A percentile compares a stretch with the other conserved stretches of the same genome.
phyloP scores from a whole-genome alignment of 23 tunicate species.

The Diplosoma virens region DNA sequence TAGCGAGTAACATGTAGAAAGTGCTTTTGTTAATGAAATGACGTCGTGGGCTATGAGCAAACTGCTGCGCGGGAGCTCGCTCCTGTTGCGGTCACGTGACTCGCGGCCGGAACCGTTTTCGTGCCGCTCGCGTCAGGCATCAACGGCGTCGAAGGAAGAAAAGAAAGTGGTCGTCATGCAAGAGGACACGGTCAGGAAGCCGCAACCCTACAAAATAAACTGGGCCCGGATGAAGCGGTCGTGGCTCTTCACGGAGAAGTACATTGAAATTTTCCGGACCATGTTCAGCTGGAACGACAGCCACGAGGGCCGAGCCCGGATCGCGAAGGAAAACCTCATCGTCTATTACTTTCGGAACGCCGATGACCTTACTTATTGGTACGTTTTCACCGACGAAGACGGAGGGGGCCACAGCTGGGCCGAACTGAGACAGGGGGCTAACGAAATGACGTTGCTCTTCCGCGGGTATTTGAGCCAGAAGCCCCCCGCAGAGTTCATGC shows the following conservation, averaged over 20 bases:
- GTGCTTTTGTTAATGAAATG: too few relatives aligned
- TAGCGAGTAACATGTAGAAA: too few relatives aligned
- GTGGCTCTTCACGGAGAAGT: slow-evolving; percentile 1
- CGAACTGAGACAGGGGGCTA: slow-evolving; percentile 58
- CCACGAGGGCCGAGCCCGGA: slow-evolving; percentile 13
- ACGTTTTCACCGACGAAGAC: slow-evolving; percentile 87
- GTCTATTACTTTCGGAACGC: slow-evolving; percentile 57
- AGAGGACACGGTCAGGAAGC: not conserved
- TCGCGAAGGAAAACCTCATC: slow-evolving; percentile 49
- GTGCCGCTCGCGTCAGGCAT: not conserved
- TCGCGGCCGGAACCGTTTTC: not conserved
- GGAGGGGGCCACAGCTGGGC: slow-evolving; percentile 86
- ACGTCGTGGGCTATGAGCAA: too few relatives aligned
- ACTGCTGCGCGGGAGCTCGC: not conserved
- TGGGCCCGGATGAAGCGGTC: slow-evolving; percentile 33
- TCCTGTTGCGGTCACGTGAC: not conserved
- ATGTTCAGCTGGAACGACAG: not conserved
- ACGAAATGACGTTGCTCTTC: slow-evolving; percentile 80
- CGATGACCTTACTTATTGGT: slow-evolving; percentile 80
- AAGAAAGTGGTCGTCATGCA: slow-evolving; percentile 16
- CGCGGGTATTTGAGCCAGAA: slow-evolving; percentile 68
- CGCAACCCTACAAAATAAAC: not conserved
- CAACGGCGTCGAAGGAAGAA: not conserved
- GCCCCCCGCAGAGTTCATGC: slow-evolving; percentile 49
- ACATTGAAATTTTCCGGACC: not conserved